These are phyloP conservation scores for Calycopis cecrops DNA, from an alignment of 1,140 invertebrate species.

Conservation along the genomic window DNA sequence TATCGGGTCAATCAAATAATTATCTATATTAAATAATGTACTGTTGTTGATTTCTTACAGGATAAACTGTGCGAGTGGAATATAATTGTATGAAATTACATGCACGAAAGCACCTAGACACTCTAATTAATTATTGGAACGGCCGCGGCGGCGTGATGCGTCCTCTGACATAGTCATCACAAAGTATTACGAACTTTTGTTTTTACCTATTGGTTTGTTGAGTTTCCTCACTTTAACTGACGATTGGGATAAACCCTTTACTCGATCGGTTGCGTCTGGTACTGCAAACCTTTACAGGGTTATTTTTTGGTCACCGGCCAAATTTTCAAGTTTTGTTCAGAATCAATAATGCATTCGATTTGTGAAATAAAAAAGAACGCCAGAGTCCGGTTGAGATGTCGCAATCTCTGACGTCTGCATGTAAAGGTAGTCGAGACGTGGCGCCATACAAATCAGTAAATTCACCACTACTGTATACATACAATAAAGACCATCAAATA, in stretches of 20 bases:
- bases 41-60: no score
- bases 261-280: slow-evolving; percentile 35
- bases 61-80: not conserved
- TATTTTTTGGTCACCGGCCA: no score
- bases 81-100: slow-evolving; percentile 2
- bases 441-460: slow-evolving; percentile 39
- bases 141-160: no score
- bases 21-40: no score
- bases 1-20: no score
- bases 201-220: slow-evolving; percentile 18
- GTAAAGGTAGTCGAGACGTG: slow-evolving; percentile 43
- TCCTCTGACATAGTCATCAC: slow-evolving; percentile 48
- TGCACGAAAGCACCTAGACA: slow-evolving; percentile 37
- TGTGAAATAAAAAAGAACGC: no score
- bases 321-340: no score
- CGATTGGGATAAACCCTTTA: slow-evolving; percentile 21
- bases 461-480: slow-evolving; percentile 3
- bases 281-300: slow-evolving; percentile 50
- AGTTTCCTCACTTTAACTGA: slow-evolving; percentile 37
- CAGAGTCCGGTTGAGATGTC: slow-evolving; percentile 49
- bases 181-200: slow-evolving; percentile 25
- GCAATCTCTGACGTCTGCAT: slow-evolving; percentile 50
- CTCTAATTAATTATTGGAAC: slow-evolving; percentile 47
- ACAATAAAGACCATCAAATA: no score
- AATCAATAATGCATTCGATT: no score